These are phyloP conservation scores for Pterostichus madidus DNA, from an alignment of 2,888 invertebrate genomes.

Conservation along the genomic window DNA sequence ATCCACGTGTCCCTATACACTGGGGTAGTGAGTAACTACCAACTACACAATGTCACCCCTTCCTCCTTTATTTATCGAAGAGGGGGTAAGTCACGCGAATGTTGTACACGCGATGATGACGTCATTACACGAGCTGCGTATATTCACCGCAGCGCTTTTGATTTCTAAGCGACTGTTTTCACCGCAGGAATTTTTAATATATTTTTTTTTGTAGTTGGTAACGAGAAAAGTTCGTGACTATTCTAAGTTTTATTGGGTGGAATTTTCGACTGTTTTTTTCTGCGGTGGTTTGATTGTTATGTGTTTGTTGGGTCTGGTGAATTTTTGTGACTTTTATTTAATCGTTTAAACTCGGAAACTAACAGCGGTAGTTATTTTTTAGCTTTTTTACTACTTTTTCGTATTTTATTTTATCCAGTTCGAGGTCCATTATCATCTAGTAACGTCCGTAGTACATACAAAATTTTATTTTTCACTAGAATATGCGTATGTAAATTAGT, in stretches of 20 bases:
- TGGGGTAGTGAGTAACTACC: not conserved
- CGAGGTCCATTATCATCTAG: no score
- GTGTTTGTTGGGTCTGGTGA: no score
- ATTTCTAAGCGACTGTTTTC: not conserved
- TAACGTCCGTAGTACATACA: no score
- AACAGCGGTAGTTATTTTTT: no score
- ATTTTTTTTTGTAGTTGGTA: conserved; percentile 5
- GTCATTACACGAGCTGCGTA: conserved; percentile 54
- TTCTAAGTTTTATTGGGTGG: not conserved
- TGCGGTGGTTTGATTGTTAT: not conserved
- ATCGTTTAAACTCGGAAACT: no score
- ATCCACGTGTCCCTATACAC: no score
- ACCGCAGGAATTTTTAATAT: not conserved
- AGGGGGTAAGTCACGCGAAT: conserved; percentile 41
- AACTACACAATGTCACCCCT: not conserved
- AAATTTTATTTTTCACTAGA: no score
- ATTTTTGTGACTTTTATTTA: no score
- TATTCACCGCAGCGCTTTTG: not conserved
- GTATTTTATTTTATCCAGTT: no score
- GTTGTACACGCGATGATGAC: conserved; percentile 58
- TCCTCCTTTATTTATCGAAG: not conserved
- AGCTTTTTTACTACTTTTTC: no score
- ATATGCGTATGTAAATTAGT: no score
- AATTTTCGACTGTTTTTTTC: not conserved
- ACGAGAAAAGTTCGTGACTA: not conserved